Conservation (phyloP, 2,113 vertebrate genomes). For the Struthidea cinerea region DNA sequence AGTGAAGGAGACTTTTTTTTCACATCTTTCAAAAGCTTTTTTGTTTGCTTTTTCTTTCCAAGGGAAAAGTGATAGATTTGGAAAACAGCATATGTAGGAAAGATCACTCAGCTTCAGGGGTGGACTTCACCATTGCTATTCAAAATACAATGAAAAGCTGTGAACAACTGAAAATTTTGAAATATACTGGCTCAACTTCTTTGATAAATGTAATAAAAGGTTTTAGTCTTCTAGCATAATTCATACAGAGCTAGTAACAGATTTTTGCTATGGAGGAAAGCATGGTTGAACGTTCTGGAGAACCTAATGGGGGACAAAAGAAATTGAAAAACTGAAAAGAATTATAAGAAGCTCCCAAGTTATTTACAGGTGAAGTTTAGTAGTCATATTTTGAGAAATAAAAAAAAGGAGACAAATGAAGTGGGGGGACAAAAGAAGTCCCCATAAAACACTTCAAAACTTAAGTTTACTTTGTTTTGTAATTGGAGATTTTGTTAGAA, state of each 20-base stretch:
- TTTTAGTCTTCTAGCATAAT: conserved; percentile 34
- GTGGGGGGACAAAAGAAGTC: background rate
- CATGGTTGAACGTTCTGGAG: conserved; percentile 33
- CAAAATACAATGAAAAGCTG: conserved; percentile 2
- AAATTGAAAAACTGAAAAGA: background rate
- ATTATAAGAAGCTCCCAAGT: background rate
- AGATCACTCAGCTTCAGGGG: conserved; percentile 54
- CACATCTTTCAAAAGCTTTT: conserved; percentile 35
- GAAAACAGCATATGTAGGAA: conserved; percentile 57
- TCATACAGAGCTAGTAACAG: conserved; percentile 30
- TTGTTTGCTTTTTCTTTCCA: conserved; percentile 23
- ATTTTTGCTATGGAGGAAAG: conserved; percentile 45
- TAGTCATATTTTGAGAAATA: background rate
- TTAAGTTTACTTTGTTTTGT: background rate
- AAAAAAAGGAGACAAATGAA: background rate
- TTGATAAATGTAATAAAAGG: conserved; percentile 57
- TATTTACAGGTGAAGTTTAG: background rate
- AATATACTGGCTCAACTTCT: background rate
- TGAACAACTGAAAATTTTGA: conserved; percentile 19
- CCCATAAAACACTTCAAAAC: background rate
- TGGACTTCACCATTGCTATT: background rate
- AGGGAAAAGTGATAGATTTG: background rate
- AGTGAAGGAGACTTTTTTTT: background rate
- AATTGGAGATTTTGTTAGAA: background rate
- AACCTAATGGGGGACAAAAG: conserved; percentile 12